phyloP scores from a whole-genome alignment of 2,888 invertebrate genomes.

The Xylota segnis region DNA sequence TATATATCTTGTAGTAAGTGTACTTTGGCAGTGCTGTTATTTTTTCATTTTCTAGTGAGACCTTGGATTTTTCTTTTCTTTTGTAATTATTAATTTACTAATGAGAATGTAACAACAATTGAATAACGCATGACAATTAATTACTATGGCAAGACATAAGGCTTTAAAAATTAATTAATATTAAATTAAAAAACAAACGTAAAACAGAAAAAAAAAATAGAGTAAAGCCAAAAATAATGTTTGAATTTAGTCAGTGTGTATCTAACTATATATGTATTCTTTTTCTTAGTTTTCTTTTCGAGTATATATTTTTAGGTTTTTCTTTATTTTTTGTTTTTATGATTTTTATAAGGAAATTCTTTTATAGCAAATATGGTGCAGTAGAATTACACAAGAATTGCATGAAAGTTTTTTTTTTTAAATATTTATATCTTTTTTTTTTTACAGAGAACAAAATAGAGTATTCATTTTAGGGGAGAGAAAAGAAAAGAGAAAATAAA shows the following conservation, averaged over 20 bases:
- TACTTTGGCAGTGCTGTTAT: constrained; percentile 75
- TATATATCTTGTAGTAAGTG: constrained; percentile 49
- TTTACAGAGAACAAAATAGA: constrained; percentile 23
- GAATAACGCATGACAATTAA: constrained; percentile 72
- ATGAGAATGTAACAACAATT: constrained; percentile 74
- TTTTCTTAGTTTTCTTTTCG: constrained; percentile 54
- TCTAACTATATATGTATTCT: constrained; percentile 45
- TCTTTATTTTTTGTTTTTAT: constrained; percentile 37
- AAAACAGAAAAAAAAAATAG: neutral
- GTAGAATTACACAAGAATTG: constrained; percentile 64
- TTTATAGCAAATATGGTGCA: constrained; percentile 73
- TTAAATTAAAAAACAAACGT: constrained; percentile 10
- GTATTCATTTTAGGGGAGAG: neutral
- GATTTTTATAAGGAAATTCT: constrained; percentile 43
- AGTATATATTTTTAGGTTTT: constrained; percentile 50
- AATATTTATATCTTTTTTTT: constrained; percentile 1
- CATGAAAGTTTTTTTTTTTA: constrained; percentile 32
- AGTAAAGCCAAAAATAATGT: constrained; percentile 5
- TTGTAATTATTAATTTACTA: constrained; percentile 56
- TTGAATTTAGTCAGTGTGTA: constrained; percentile 19
- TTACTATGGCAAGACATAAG: constrained; percentile 76
- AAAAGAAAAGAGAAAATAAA: neutral
- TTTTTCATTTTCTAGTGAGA: constrained; percentile 59
- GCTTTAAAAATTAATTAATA: constrained; percentile 60
- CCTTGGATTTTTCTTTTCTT: constrained; percentile 48